phyloP scores from a whole-genome alignment of 2,888 invertebrate species.

The Tribolium freemani region DNA sequence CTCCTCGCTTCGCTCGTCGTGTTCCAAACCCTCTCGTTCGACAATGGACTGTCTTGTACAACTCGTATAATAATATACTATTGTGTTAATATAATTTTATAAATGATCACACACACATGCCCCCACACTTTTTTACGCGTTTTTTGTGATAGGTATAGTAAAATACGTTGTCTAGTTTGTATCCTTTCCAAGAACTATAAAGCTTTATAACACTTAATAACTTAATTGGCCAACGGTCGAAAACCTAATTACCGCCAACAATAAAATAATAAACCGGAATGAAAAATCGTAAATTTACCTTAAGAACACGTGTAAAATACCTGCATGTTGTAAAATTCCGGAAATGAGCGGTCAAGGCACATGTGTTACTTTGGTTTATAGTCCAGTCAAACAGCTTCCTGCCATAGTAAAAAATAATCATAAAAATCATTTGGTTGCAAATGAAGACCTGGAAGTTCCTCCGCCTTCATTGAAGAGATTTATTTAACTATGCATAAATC shows the following conservation, averaged over 20 bases:
- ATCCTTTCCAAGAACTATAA: slow-evolving; percentile 32
- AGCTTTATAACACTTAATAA: slow-evolving; percentile 39
- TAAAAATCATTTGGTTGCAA: background rate
- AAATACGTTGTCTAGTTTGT: slow-evolving; percentile 24
- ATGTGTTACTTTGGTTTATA: slow-evolving; percentile 25
- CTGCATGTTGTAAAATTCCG: slow-evolving; percentile 38
- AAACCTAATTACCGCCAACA: slow-evolving; percentile 39
- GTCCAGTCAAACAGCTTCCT: slow-evolving; percentile 18
- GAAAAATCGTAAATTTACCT: slow-evolving; percentile 40
- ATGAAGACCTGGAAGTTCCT: background rate
- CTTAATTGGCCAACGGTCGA: slow-evolving; percentile 37
- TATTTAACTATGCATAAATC: too few relatives aligned
- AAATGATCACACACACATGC: background rate
- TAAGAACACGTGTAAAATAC: slow-evolving; percentile 41
- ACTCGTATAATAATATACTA: too few relatives aligned
- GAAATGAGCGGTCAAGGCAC: slow-evolving; percentile 40
- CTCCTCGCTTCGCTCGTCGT: too few relatives aligned
- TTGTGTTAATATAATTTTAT: too few relatives aligned
- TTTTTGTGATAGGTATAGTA: slow-evolving; percentile 1
- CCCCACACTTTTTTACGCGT: background rate
- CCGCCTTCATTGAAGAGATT: too few relatives aligned
- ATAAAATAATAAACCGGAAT: slow-evolving; percentile 46
- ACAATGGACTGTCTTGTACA: too few relatives aligned
- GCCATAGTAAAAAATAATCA: background rate
- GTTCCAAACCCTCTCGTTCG: too few relatives aligned